Evolutionary conservation across 2,113 vertebrate genomes (phyloP).

Genomic region (Tinamus guttatus): DNA sequence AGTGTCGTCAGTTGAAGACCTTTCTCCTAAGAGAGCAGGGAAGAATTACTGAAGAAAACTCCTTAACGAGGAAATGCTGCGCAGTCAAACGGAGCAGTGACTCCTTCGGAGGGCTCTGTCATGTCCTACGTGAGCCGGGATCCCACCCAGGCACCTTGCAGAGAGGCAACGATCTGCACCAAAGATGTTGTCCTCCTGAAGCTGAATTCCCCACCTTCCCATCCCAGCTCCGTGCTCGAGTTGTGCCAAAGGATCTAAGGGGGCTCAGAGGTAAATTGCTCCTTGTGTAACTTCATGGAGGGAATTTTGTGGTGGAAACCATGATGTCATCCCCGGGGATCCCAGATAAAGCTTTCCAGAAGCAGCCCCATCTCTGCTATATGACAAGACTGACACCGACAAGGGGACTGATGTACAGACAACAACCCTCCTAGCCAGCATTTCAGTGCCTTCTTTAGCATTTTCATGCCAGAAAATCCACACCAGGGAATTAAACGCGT

Average conservation of each 20-base stretch:
- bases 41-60: not conserved
- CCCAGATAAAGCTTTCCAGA: not conserved
- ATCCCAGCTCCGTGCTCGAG: not conserved
- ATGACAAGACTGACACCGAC: fast-evolving
- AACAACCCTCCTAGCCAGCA: not conserved
- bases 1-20: not conserved
- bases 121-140: fast-evolving
- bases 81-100: not conserved
- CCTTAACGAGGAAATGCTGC: not conserved
- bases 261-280: fast-evolving
- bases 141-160: not conserved
- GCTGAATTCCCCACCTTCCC: not conserved
- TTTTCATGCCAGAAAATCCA: not conserved
- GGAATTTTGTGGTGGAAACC: not conserved
- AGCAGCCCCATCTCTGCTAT: not conserved
- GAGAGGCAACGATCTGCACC: not conserved
- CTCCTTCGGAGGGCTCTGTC: not conserved
- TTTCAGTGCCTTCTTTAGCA: fast-evolving
- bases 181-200: not conserved
- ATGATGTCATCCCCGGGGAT: not conserved
- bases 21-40: not conserved
- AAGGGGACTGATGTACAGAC: not conserved
- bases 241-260: not conserved
- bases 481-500: not conserved
- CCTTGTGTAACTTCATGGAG: fast-evolving